These are phyloP conservation scores for Danio choprae DNA, from an alignment of 2,797 vertebrate species.

Conservation along the genomic window DNA sequence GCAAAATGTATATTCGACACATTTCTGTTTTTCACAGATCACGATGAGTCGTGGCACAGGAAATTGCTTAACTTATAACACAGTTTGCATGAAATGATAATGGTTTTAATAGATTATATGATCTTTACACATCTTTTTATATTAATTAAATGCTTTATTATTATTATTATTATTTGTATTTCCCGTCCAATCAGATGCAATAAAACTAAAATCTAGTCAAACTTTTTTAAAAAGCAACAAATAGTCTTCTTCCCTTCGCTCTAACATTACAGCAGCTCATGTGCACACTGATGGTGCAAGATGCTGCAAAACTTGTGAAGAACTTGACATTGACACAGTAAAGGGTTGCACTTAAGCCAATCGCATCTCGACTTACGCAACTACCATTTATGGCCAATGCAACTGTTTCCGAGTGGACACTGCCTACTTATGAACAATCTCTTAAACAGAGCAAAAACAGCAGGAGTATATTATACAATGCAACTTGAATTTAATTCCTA, in stretches of 20 bases:
- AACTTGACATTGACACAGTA: background rate
- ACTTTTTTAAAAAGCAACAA: background rate
- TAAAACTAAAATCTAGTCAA: background rate
- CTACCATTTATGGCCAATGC: conserved; percentile 55
- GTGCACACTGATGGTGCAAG: background rate
- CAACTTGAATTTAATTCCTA: background rate
- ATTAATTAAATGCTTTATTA: background rate
- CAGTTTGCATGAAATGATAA: background rate
- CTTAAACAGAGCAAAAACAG: conserved; percentile 5
- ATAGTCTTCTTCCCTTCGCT: background rate
- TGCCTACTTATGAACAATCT: conserved; percentile 6
- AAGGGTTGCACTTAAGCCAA: background rate
- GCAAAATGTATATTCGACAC: background rate
- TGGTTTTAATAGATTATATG: too few species aligned
- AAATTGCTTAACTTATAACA: background rate
- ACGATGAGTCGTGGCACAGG: background rate
- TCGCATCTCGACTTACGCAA: conserved; percentile 24
- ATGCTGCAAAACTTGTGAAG: conserved; percentile 3
- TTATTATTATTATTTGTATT: background rate
- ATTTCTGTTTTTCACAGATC: background rate
- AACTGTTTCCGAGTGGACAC: conserved; percentile 23
- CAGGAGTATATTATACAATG: conserved; percentile 21
- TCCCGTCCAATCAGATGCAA: background rate
- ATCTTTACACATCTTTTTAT: too few species aligned
- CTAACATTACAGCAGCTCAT: background rate